phyloP scores from a whole-genome alignment of 2,113 vertebrate species.

The Lutjanus erythropterus region DNA sequence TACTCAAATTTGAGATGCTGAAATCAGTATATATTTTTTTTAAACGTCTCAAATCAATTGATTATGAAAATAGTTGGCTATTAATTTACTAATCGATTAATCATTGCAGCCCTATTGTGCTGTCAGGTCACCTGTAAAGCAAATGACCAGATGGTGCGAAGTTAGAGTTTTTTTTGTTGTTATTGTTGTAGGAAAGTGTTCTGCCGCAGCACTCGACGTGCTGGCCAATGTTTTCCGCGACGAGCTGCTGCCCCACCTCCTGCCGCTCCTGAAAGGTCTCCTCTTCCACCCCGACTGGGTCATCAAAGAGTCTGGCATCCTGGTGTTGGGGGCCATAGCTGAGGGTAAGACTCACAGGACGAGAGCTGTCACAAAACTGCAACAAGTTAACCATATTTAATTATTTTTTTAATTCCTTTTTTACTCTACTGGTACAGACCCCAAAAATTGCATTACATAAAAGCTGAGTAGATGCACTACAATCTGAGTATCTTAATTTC shows the following conservation, averaged over 20 bases:
- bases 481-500: too few relatives aligned
- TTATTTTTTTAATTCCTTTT: too few relatives aligned
- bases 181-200: constrained; percentile 90
- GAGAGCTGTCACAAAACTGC: background rate
- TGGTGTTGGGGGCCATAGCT: constrained; percentile 94
- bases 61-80: too few relatives aligned
- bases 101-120: too few relatives aligned
- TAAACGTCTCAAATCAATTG: too few relatives aligned
- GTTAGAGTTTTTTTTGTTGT: background rate
- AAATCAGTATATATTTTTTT: too few relatives aligned
- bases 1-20: too few relatives aligned
- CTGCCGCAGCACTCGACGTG: constrained; percentile 92
- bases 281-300: constrained; percentile 98
- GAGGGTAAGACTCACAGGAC: constrained; percentile 83
- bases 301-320: constrained; percentile 95
- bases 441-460: too few relatives aligned
- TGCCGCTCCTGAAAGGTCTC: constrained; percentile 93
- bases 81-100: too few relatives aligned
- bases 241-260: constrained; percentile 93
- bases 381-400: background rate
- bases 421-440: too few relatives aligned
- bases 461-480: too few relatives aligned
- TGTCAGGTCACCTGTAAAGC: background rate
- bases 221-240: constrained; percentile 96
- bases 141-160: background rate